Base-by-base conservation (phyloP, 2,888 invertebrate species). In the Drosophila affinis region DNA sequence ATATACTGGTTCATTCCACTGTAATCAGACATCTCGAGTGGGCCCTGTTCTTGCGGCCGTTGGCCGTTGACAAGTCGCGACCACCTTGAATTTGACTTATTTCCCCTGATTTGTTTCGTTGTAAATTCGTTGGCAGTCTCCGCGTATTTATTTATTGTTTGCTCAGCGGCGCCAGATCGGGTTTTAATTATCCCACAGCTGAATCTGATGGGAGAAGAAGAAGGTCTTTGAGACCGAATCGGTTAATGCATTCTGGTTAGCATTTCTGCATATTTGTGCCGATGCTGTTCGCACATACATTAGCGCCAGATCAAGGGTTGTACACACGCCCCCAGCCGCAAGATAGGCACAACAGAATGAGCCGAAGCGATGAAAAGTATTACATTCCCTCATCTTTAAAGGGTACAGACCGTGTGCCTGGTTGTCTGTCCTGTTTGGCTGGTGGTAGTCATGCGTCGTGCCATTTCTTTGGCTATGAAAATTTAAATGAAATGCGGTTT, bases 21-120 rank as follows among this genome's bases (percentile, higher is more conserved):
- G 74, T 73, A 9, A 34, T 1, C 7, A 18, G 9, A 24, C 47
- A 46, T 44, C 39, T 47, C 53, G 34, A 27, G 53, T 53, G 17
- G 34, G 44, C 45, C 48, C n/a, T 34, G 24, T 53, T 46, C 24
- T 24, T 47, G 21, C 44, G 21, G n/a, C 73, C 49, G 18, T 18
- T 9, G 62, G 9, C 45, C 56, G 71, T 78, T 76, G 79, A 81
- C 76, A 73, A 75, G 74, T 76, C 27, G 69, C 72, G 86, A 85
- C 81, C 83, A 88, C 81, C 86, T 82, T 61, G 86, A 73, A 57
- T 77, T 81, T 77, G 61, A 75, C 72, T 87, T 76, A 81, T 65
- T 75, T 65, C 18, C 49, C 49, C 64, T 76, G 65, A 72, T 73
- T 61, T 75, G 65, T 56, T 71, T 69, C 48, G 52, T 69, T 77